Percentiles rank a stretch among this genome's conserved stretches.
These are phyloP conservation scores for Seladonia tumulorum DNA, from an alignment of 2,888 invertebrate genomes.

Conservation along the genomic window DNA sequence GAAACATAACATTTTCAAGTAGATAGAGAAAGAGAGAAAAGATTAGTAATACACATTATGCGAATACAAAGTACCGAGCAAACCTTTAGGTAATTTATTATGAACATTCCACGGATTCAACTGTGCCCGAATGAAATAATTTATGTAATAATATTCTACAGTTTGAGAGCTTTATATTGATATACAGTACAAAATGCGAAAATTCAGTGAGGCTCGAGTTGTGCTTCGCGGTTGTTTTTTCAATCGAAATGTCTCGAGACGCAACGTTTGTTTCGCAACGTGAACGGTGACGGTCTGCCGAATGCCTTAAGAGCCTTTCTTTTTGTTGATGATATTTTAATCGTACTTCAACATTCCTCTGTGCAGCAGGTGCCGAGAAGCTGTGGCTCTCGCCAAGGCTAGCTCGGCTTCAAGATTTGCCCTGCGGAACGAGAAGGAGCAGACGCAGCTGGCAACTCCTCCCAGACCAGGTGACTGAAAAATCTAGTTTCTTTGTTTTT, in stretches of 20 bases:
- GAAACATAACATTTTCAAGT: background rate
- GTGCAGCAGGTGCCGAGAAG: constrained; percentile 73
- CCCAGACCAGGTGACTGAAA: constrained; percentile 75
- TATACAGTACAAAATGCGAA: background rate
- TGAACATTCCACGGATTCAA: background rate
- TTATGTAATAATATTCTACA: background rate
- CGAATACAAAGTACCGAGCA: background rate
- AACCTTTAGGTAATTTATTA: background rate
- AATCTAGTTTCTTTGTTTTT: background rate
- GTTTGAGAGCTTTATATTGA: background rate
- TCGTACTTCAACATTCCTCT: constrained; percentile 67
- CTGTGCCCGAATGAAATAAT: background rate
- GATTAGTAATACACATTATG: background rate
- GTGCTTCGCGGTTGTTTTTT: constrained; percentile 32
- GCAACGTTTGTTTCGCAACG: constrained; percentile 40
- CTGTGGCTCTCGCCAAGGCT: constrained; percentile 64
- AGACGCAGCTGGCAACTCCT: constrained; percentile 73
- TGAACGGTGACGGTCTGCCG: constrained; percentile 29
- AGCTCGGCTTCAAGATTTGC: constrained; percentile 46
- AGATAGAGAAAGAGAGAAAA: background rate
- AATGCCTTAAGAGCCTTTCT: constrained; percentile 22
- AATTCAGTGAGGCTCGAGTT: background rate
- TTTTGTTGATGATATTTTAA: constrained; percentile 58
- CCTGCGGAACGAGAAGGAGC: constrained; percentile 53
- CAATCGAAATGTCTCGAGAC: background rate